Conservation (phyloP, 2,113 vertebrate genomes). For the Rutilus rutilus region DNA sequence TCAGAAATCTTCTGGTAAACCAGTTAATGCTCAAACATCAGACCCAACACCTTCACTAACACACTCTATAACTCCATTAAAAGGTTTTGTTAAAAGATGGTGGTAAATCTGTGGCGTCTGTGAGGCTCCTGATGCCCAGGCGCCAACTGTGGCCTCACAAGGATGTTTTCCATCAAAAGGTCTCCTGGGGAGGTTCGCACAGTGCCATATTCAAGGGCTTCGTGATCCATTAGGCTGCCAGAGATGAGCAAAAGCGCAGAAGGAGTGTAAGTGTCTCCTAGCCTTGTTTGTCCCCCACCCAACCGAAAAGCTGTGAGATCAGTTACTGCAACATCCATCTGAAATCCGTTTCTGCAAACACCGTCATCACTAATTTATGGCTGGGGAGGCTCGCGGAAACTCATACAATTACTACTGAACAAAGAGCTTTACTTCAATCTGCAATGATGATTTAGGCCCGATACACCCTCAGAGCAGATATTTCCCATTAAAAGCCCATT, state of each 20-base stretch:
- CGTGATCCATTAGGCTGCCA: slow-evolving; percentile 52
- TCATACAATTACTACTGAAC: slow-evolving; percentile 50
- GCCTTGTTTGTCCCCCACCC: neutral
- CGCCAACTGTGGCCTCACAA: slow-evolving; percentile 36
- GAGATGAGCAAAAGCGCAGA: neutral
- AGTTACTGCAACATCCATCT: slow-evolving; percentile 46
- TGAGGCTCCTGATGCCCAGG: slow-evolving; percentile 25
- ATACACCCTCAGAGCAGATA: slow-evolving; percentile 33
- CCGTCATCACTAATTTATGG: slow-evolving; percentile 57
- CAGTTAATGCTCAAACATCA: slow-evolving; percentile 9
- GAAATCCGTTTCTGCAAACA: slow-evolving; percentile 53
- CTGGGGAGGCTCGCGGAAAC: slow-evolving; percentile 41
- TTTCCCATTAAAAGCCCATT: slow-evolving; percentile 37
- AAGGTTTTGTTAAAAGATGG: slow-evolving; percentile 43
- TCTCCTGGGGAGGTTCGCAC: slow-evolving; percentile 30
- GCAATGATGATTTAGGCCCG: slow-evolving; percentile 32
- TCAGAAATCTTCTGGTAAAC: slow-evolving; percentile 23
- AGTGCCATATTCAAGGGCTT: slow-evolving; percentile 43
- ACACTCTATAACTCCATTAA: slow-evolving; percentile 48
- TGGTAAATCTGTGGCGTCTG: slow-evolving; percentile 39
- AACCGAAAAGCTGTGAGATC: slow-evolving; percentile 40
- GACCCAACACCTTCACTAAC: slow-evolving; percentile 26
- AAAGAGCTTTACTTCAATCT: slow-evolving; percentile 36
- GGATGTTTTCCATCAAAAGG: slow-evolving; percentile 48
- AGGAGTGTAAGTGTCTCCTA: slow-evolving; percentile 31